phyloP scores from a whole-genome alignment of 2,113 vertebrate genomes.

The Rhynchomys soricoides region DNA sequence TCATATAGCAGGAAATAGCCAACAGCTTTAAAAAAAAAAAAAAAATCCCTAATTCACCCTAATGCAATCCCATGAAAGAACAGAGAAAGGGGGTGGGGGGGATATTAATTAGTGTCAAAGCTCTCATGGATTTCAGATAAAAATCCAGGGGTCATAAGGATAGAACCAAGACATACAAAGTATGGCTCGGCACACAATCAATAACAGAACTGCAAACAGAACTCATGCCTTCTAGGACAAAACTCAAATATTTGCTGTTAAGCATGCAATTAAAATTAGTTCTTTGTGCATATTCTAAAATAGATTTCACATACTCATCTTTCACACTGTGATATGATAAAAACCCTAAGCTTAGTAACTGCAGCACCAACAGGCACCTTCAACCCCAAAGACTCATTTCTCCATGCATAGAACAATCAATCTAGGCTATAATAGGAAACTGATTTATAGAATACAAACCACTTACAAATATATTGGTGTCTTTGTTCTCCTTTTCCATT shows the following conservation, averaged over 20 bases:
- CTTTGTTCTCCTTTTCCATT: conserved; percentile 55
- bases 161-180: conserved; percentile 63
- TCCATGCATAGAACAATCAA: background rate
- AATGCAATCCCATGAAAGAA: conserved; percentile 35
- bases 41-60: conserved; percentile 33
- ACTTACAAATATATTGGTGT: background rate
- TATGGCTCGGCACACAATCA: conserved; percentile 65
- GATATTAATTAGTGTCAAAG: conserved; percentile 50
- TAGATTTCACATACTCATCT: conserved; percentile 51
- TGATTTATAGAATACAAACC: conserved; percentile 17
- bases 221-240: conserved; percentile 66
- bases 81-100: background rate
- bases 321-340: conserved; percentile 52
- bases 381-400: background rate
- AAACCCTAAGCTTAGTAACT: background rate
- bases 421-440: background rate
- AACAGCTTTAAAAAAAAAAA: background rate
- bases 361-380: background rate
- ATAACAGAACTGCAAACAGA: conserved; percentile 71
- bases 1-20: conserved; percentile 15
- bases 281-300: conserved; percentile 54
- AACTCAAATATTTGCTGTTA: conserved; percentile 76
- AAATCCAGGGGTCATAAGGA: conserved; percentile 58
- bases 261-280: conserved; percentile 64
- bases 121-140: conserved; percentile 62